Percentiles rank a stretch among this genome's conserved stretches.
These are phyloP conservation scores for Protobothrops mucrosquamatus DNA, from an alignment of 2,113 vertebrate species.

Conservation along the genomic window DNA sequence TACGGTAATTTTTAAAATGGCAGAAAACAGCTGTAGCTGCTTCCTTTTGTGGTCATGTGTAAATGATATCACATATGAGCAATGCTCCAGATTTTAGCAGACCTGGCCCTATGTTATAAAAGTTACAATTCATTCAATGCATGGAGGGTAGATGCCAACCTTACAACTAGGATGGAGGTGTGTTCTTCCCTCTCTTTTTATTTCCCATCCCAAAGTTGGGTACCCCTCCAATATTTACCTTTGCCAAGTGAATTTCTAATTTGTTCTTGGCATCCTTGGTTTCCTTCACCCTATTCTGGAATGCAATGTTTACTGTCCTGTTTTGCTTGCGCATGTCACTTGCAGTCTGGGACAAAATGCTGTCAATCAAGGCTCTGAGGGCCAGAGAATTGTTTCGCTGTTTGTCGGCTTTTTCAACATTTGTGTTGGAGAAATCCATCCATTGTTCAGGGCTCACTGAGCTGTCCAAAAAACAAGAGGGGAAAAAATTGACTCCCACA, in stretches of 20 bases:
- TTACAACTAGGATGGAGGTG: background rate
- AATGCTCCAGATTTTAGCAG: background rate
- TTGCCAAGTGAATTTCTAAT: conserved; percentile 78
- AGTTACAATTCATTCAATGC: no score
- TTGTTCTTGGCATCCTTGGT: conserved; percentile 78
- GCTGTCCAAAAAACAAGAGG: conserved; percentile 41
- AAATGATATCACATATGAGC: background rate
- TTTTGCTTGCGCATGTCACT: conserved; percentile 74
- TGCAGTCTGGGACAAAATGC: conserved; percentile 79
- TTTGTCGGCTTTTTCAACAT: conserved; percentile 81
- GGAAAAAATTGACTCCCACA: background rate
- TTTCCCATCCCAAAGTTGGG: background rate
- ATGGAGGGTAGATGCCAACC: no score
- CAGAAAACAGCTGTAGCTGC: background rate
- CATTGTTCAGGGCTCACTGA: conserved; percentile 80
- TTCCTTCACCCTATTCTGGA: conserved; percentile 73
- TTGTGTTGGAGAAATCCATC: conserved; percentile 78
- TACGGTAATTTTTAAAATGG: background rate
- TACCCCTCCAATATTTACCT: conserved; percentile 64
- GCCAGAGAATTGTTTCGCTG: conserved; percentile 80
- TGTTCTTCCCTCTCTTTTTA: background rate
- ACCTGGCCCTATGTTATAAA: background rate
- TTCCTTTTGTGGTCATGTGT: background rate
- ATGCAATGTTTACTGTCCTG: conserved; percentile 66
- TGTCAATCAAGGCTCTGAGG: conserved; percentile 74